phyloP scores from a whole-genome alignment of 2,888 invertebrate species.

The Lingula anatina region DNA sequence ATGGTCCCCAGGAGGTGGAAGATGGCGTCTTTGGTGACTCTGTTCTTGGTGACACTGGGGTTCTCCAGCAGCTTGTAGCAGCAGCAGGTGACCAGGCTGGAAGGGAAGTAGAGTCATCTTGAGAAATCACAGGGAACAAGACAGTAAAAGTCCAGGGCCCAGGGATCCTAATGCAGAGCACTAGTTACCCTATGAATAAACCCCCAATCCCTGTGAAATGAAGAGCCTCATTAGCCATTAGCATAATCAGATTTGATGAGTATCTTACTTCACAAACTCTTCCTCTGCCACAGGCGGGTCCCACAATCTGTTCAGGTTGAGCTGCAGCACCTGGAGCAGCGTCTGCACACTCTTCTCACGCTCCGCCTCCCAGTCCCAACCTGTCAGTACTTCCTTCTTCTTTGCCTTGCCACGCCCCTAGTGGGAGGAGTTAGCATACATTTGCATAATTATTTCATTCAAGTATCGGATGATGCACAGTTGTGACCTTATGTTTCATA shows the following conservation, averaged over 20 bases:
- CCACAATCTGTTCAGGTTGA: constrained; percentile 72
- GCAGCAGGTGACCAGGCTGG: constrained; percentile 66
- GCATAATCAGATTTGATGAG: no score
- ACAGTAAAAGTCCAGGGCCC: no score
- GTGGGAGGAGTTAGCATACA: neutral
- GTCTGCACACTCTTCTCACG: constrained; percentile 64
- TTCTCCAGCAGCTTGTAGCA: constrained; percentile 65
- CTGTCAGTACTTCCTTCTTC: constrained; percentile 10
- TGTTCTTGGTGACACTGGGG: constrained; percentile 50
- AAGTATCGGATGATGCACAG: no score
- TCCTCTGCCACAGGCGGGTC: constrained; percentile 77
- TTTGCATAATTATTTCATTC: no score
- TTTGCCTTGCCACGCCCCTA: constrained; percentile 24
- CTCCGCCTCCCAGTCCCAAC: constrained; percentile 64
- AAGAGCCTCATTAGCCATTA: no score
- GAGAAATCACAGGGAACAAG: no score
- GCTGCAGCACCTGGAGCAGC: constrained; percentile 64
- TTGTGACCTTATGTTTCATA: no score
- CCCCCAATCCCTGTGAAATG: no score
- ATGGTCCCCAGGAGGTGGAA: constrained; percentile 75
- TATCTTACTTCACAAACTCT: constrained; percentile 71
- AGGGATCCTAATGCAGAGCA: no score
- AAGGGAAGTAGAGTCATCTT: no score
- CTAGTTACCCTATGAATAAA: no score
- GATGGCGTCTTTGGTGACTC: constrained; percentile 67